These are phyloP conservation scores for Phymorhynchus buccinoides DNA, from an alignment of 1,140 invertebrate genomes.

Conservation along the genomic window DNA sequence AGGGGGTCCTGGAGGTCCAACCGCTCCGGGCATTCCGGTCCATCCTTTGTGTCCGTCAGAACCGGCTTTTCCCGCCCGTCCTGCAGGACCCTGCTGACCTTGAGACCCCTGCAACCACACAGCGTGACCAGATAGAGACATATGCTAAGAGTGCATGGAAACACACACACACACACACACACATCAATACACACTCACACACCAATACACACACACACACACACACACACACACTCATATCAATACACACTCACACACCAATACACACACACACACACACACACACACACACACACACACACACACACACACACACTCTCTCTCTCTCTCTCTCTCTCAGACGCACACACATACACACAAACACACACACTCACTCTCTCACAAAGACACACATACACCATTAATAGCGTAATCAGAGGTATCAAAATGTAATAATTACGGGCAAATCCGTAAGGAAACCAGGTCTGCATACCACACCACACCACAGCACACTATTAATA, in stretches of 20 bases:
- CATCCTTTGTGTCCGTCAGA: conserved; percentile 85
- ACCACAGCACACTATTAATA: too few relatives aligned
- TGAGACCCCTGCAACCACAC: conserved; percentile 1
- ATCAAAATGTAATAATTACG: too few relatives aligned
- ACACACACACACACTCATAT: background rate
- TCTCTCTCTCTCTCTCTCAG: background rate
- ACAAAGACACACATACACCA: background rate
- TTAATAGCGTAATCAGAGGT: too few relatives aligned
- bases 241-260: background rate
- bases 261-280: background rate
- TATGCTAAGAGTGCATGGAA: too few relatives aligned
- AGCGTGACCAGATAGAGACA: background rate
- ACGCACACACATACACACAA: background rate
- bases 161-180: conserved; percentile 26
- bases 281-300: background rate
- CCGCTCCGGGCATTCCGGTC: conserved; percentile 81
- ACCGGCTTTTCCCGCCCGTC: background rate
- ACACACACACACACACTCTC: background rate
- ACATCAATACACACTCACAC: conserved; percentile 28
- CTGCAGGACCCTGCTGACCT: background rate
- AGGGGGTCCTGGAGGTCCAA: conserved; percentile 74
- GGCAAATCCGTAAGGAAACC: too few relatives aligned
- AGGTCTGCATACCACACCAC: too few relatives aligned
- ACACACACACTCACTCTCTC: background rate
- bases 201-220: background rate